A percentile compares a stretch with the other conserved stretches of the same genome.
These are phyloP conservation scores for Stenodema calcarata DNA, from an alignment of 2,888 invertebrate species.

Conservation along the genomic window DNA sequence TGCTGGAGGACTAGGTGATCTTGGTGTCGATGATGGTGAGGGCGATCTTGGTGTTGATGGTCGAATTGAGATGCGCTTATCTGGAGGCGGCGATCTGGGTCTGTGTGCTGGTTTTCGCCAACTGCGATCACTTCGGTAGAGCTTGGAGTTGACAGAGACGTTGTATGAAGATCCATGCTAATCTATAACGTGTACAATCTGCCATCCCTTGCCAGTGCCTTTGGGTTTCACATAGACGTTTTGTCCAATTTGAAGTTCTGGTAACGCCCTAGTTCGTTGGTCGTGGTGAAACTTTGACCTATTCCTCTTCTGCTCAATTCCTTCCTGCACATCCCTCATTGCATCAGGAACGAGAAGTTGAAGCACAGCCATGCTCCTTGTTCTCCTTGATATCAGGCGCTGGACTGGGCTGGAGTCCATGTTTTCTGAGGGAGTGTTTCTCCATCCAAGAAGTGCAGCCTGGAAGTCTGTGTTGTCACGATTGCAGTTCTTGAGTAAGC, in stretches of 20 bases:
- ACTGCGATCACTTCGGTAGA: no score
- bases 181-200: neutral
- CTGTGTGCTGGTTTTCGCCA: no score
- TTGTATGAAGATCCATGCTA: neutral
- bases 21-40: no score
- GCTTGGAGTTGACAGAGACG: no score
- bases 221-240: constrained; percentile 24
- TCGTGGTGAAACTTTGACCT: constrained; percentile 13
- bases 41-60: no score
- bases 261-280: constrained; percentile 30
- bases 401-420: constrained; percentile 54
- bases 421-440: constrained; percentile 50
- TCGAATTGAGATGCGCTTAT: no score
- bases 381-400: constrained; percentile 52
- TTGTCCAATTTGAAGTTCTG: constrained; percentile 23
- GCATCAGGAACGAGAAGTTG: neutral
- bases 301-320: neutral
- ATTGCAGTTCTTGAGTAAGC: constrained; percentile 52
- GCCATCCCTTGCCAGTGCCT: constrained; percentile 54
- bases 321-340: neutral
- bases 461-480: constrained; percentile 53
- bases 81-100: no score
- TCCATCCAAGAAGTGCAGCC: constrained; percentile 53
- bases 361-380: constrained; percentile 13
- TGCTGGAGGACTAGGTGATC: no score